Conservation (phyloP, 2,113 vertebrate species). For the Actenoides hombroni region DNA sequence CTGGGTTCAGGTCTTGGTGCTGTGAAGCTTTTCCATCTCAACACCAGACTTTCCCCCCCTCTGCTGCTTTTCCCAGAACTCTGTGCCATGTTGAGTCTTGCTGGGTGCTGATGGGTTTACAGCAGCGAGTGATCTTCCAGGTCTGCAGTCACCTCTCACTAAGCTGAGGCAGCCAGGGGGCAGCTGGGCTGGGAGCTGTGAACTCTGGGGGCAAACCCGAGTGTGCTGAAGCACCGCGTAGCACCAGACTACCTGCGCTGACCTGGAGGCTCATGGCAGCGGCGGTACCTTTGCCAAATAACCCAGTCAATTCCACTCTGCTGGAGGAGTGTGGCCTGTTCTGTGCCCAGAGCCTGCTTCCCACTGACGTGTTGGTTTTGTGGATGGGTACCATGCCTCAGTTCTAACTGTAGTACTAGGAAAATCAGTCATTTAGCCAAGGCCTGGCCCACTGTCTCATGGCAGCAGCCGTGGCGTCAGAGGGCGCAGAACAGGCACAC, state of each 20-base stretch:
- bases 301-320: fast-evolving
- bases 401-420: neutral
- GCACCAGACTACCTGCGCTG: neutral
- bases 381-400: neutral
- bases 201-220: neutral
- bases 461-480: fast-evolving
- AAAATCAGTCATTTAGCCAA: neutral
- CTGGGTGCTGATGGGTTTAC: neutral
- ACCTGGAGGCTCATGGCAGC: fast-evolving
- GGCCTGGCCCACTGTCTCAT: neutral
- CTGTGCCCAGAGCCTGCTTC: neutral
- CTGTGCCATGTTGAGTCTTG: neutral
- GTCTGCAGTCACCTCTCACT: neutral
- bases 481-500: neutral
- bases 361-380: neutral
- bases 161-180: fast-evolving
- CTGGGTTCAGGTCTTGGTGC: neutral
- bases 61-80: fast-evolving
- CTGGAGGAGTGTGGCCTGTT: neutral
- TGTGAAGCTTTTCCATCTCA: neutral
- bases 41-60: fast-evolving
- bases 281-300: neutral
- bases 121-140: neutral
- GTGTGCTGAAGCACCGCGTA: fast-evolving
- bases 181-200: neutral